Conservation (phyloP, 1,140 invertebrate genomes). For the Neelides sp. region DNA sequence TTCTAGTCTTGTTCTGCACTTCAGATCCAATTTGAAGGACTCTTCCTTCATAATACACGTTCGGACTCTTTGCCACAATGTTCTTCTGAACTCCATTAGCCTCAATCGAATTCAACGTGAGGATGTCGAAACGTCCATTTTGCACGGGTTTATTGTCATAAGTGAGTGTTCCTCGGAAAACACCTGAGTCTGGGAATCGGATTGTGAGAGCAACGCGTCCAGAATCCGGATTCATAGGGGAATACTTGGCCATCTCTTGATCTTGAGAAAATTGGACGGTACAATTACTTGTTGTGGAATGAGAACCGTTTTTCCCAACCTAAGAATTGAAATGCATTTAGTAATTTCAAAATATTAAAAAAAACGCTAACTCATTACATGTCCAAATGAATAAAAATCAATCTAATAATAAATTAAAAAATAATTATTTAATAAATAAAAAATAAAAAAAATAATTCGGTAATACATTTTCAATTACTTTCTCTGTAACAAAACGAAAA, state of each 20-base stretch:
- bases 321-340: no score
- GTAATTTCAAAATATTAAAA: no score
- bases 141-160: slow-evolving; percentile 63
- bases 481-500: slow-evolving; percentile 24
- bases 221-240: not conserved
- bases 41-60: slow-evolving; percentile 72
- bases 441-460: not conserved
- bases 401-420: not conserved
- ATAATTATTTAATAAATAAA: not conserved
- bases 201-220: slow-evolving; percentile 17
- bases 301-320: no score
- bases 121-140: slow-evolving; percentile 85
- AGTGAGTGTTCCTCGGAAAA: slow-evolving; percentile 39
- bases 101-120: slow-evolving; percentile 64
- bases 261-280: slow-evolving; percentile 27
- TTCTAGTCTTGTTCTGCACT: slow-evolving; percentile 58
- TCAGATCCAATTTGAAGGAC: slow-evolving; percentile 58
- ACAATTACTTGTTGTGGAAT: slow-evolving; percentile 16
- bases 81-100: slow-evolving; percentile 73
- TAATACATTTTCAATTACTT: slow-evolving; percentile 13
- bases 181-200: slow-evolving; percentile 24
- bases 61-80: slow-evolving; percentile 66
- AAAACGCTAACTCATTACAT: no score
- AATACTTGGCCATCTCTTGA: not conserved
- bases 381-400: not conserved